Conservation (phyloP, 2,113 vertebrate species). For the Noturus placidus region DNA sequence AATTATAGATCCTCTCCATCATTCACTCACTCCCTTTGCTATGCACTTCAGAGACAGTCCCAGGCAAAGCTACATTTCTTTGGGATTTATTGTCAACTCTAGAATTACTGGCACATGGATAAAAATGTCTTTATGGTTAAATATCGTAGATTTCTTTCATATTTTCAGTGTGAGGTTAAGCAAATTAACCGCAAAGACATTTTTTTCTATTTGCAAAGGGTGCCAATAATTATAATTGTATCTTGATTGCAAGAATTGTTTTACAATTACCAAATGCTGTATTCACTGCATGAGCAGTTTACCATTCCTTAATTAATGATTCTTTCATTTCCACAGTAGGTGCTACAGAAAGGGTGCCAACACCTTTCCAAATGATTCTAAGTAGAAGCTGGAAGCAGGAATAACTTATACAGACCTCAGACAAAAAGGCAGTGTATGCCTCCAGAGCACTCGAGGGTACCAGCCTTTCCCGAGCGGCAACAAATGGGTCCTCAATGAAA, state of each 20-base stretch:
- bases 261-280: not conserved
- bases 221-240: not conserved
- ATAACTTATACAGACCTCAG: constrained; percentile 14
- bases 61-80: not conserved
- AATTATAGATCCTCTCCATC: constrained; percentile 6
- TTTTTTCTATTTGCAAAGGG: not conserved
- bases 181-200: not conserved
- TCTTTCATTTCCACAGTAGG: not conserved
- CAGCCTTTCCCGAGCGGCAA: constrained; percentile 37
- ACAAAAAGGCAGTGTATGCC: constrained; percentile 27
- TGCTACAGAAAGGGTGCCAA: constrained; percentile 8
- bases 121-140: not conserved
- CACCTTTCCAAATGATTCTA: constrained; percentile 6
- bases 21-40: constrained; percentile 30
- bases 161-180: not conserved
- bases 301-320: not conserved
- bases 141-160: not conserved
- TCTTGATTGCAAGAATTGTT: not conserved
- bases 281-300: constrained; percentile 14
- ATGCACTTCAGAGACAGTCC: constrained; percentile 8
- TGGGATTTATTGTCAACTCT: not conserved
- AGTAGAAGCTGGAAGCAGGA: constrained; percentile 6
- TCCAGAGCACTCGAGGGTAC: constrained; percentile 20
- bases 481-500: constrained; percentile 28
- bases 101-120: not conserved